Conservation (phyloP, 2,888 invertebrate species). For the Ochropleura plecta region DNA sequence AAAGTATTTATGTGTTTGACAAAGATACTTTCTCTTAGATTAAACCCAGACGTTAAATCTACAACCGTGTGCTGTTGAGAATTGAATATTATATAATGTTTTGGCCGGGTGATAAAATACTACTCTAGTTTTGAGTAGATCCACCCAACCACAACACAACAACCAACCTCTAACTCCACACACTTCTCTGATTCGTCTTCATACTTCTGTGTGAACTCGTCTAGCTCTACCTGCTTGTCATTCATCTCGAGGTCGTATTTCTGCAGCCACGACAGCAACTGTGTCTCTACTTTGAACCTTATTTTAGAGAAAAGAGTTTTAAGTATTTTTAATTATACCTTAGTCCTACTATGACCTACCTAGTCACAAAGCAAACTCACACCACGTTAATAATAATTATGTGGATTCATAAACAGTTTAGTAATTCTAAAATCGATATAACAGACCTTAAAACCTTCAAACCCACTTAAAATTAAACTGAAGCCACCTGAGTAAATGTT, state of each 20-base stretch:
- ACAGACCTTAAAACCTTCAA: neutral
- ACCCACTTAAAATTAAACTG: neutral
- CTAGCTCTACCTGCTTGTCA: slow-evolving; percentile 89
- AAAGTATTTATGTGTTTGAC: too few species aligned
- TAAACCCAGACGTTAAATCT: too few species aligned
- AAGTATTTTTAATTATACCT: neutral
- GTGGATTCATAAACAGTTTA: neutral
- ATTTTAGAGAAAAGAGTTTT: neutral
- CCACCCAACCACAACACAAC: too few species aligned
- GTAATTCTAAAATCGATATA: neutral
- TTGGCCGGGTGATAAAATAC: too few species aligned
- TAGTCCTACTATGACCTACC: too few species aligned
- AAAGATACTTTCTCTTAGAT: too few species aligned
- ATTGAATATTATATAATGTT: too few species aligned
- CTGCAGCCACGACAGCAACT: slow-evolving; percentile 90
- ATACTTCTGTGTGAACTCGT: slow-evolving; percentile 86
- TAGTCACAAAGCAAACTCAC: neutral
- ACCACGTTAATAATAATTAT: neutral
- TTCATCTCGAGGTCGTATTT: slow-evolving; percentile 91
- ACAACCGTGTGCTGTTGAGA: too few species aligned
- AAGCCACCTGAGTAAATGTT: neutral
- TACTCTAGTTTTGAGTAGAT: neutral
- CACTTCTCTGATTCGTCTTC: slow-evolving; percentile 86
- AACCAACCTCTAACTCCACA: slow-evolving; percentile 82
- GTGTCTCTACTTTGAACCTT: slow-evolving; percentile 90